Evolutionary conservation across 2,797 vertebrate species (phyloP).

Genomic region (Pangasius djambal): DNA sequence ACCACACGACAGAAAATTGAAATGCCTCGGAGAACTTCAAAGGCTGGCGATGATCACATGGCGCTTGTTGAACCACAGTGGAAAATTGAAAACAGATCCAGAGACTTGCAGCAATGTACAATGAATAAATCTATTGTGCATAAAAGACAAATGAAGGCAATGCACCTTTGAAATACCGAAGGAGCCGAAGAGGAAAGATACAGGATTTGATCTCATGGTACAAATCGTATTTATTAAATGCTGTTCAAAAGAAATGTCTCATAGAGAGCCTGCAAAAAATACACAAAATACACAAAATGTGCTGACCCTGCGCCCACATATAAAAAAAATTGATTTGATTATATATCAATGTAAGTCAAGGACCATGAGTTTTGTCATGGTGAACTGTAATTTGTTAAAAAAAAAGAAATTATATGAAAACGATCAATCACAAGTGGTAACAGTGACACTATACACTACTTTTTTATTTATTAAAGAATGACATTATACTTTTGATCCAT

Average conservation of each 20-base stretch:
- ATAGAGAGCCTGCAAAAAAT: background rate
- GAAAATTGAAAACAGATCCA: conserved; percentile 14
- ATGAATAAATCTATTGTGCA: conserved; percentile 27
- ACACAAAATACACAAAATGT: background rate
- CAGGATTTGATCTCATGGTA: background rate
- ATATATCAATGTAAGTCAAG: background rate
- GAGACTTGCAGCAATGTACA: conserved; percentile 7
- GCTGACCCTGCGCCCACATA: background rate
- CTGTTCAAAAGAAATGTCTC: background rate
- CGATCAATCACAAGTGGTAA: no score
- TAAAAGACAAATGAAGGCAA: background rate
- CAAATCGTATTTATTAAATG: background rate
- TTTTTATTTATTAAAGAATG: background rate
- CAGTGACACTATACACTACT: background rate
- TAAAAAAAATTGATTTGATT: background rate
- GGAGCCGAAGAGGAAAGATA: background rate
- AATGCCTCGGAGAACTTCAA: conserved; percentile 24
- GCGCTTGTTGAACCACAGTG: conserved; percentile 1
- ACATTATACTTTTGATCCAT: background rate
- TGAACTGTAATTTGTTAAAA: background rate
- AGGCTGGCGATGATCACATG: conserved; percentile 7
- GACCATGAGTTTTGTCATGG: background rate
- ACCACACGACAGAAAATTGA: background rate
- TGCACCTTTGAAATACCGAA: background rate
- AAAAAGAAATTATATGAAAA: background rate